These are phyloP conservation scores for Eledone cirrhosa DNA, from an alignment of 2,888 invertebrate genomes.

Conservation along the genomic window DNA sequence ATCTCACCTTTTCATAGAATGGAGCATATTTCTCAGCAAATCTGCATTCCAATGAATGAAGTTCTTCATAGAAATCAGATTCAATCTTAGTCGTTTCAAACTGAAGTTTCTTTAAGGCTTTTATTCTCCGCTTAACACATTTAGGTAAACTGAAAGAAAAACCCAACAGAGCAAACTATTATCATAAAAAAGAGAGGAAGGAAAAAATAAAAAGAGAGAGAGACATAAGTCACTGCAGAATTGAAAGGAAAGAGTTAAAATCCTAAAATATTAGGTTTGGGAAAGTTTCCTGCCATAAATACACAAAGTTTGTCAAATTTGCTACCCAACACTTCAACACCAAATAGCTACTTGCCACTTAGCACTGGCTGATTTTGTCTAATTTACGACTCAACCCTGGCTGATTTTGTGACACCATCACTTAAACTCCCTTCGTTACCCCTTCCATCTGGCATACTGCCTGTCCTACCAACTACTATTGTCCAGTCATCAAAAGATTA, in stretches of 20 bases:
- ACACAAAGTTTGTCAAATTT: too few relatives aligned
- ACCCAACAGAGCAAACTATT: not conserved
- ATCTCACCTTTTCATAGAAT: constrained; percentile 79
- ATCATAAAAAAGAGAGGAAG: not conserved
- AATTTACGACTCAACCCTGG: too few relatives aligned
- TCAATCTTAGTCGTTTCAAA: constrained; percentile 85
- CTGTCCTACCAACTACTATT: too few relatives aligned
- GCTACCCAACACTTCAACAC: too few relatives aligned
- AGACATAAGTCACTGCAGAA: not conserved
- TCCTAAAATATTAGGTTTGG: not conserved
- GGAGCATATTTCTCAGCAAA: constrained; percentile 83
- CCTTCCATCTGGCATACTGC: too few relatives aligned
- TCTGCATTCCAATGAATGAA: constrained; percentile 91
- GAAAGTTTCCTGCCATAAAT: too few relatives aligned
- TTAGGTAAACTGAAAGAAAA: constrained; percentile 73
- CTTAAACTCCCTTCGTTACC: too few relatives aligned
- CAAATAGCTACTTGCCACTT: too few relatives aligned
- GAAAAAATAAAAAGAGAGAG: too few relatives aligned
- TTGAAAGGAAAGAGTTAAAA: not conserved
- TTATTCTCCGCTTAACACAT: constrained; percentile 81
- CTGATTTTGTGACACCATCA: too few relatives aligned
- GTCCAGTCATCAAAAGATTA: too few relatives aligned
- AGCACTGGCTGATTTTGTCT: too few relatives aligned
- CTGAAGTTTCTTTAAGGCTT: constrained; percentile 87
- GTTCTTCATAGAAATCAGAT: constrained; percentile 91